phyloP scores from a whole-genome alignment of 1,140 invertebrate species.

The Tribolium castaneum region DNA sequence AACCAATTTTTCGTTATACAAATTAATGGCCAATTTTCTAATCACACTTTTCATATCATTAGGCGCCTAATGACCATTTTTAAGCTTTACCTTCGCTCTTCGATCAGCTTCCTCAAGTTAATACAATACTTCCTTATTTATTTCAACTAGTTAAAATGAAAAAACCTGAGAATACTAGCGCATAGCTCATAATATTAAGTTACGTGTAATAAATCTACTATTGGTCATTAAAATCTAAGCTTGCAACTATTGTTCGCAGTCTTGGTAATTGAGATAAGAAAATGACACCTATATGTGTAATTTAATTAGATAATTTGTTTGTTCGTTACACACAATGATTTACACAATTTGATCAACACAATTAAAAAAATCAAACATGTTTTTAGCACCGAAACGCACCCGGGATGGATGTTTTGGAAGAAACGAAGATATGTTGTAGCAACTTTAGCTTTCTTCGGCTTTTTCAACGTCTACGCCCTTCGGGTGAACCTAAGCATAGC shows the following conservation, averaged over 20 bases:
- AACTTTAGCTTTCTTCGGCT: conserved; percentile 85
- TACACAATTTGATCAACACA: too few species aligned
- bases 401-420: conserved; percentile 76
- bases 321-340: too few species aligned
- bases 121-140: not conserved
- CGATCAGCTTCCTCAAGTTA: not conserved
- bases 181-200: not conserved
- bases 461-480: conserved; percentile 89
- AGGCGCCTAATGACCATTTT: not conserved
- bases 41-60: not conserved
- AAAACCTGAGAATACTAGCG: not conserved
- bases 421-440: conserved; percentile 80
- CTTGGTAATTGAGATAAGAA: not conserved
- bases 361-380: too few species aligned
- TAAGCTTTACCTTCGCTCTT: not conserved
- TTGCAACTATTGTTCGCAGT: not conserved
- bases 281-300: too few species aligned
- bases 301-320: too few species aligned
- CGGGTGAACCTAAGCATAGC: conserved; percentile 91
- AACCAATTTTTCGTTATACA: not conserved
- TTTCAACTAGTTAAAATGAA: not conserved
- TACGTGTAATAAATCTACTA: not conserved
- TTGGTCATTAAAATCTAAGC: not conserved
- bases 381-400: conserved; percentile 21
- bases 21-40: not conserved